Base-by-base conservation (phyloP, 2,797 vertebrate species). In the Diceros bicornis region DNA sequence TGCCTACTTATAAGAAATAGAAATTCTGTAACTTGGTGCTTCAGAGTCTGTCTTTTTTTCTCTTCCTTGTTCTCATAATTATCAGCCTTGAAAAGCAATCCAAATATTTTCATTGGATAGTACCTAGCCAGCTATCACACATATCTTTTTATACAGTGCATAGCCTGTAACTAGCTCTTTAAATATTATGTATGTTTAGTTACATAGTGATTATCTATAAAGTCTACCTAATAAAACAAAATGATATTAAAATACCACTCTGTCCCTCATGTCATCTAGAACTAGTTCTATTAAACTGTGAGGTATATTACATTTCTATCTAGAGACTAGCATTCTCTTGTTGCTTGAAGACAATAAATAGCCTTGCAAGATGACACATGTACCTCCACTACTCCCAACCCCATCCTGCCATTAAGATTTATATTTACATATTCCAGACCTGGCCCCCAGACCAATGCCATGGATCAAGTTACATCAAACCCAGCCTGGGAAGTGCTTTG, bases 71-170 rank as follows among this genome's bases (percentile, higher is more conserved):
- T 77, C 11, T 62, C 27, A n/a, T 92, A 85, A 92, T 69, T 52
- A 82, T 81, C 4, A 85, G 34, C 12, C 55, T 75, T 74, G 20
- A 86, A 94, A 37, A 88, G 52, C 25, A 94, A 87, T 34, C 21
- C 11, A 91, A 78, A 41, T 85, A 57, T 72, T 90, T 91, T 81
- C n/a, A 79, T 72, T 89, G 25, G 27, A 72, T 64, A 50, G 50
- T 74, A 72, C 9, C 13, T 41, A 90, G 4, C 37, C 59, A 83
- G 71, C 52, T 74, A 57, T 55, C 68, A 91, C 13, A 87, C 3
- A 7, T 77, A 86, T n/a, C 10, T 82, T 81, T 85, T 92, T 55
- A 86, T 44, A 74, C 0, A 85, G 23, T 41, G 7, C 66, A 50
- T 2, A 74, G 25, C 7, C 57, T 84, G 88, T 21, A 79, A 37